These are phyloP conservation scores for Pterocles burchelli DNA, from an alignment of 2,113 vertebrate species.

Conservation along the genomic window DNA sequence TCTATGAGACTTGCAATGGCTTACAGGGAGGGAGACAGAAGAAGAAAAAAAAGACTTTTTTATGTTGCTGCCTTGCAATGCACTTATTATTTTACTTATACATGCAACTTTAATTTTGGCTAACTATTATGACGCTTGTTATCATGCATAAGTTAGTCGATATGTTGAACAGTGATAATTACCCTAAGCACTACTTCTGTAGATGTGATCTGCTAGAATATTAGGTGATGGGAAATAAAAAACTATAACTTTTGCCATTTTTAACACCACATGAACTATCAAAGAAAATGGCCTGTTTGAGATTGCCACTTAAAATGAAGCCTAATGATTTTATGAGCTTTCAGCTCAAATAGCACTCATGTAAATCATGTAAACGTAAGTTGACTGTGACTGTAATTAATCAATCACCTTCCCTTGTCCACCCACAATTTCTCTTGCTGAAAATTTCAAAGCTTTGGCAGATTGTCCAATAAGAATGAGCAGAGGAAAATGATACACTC, in stretches of 20 bases:
- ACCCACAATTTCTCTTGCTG: constrained; percentile 41
- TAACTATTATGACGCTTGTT: no score
- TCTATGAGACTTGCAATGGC: not conserved
- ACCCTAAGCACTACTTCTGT: not conserved
- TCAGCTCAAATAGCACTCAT: constrained; percentile 42
- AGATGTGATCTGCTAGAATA: not conserved
- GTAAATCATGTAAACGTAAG: constrained; percentile 39
- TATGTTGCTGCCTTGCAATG: not conserved
- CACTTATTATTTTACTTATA: not conserved
- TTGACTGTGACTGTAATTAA: constrained; percentile 55
- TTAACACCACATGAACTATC: not conserved
- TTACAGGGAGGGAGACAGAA: not conserved
- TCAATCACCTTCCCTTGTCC: constrained; percentile 11
- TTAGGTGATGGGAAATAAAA: not conserved
- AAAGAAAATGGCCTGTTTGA: constrained; percentile 35
- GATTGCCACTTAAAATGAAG: constrained; percentile 19
- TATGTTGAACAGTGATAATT: not conserved
- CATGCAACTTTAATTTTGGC: not conserved
- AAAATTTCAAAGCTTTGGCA: constrained; percentile 18
- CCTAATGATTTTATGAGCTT: constrained; percentile 46
- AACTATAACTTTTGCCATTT: not conserved
- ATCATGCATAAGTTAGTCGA: not conserved
- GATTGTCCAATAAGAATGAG: not conserved
- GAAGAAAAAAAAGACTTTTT: not conserved
- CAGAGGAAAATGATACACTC: not conserved